These are phyloP conservation scores for Pelecanus crispus DNA, from an alignment of 2,113 vertebrate species.

Conservation along the genomic window DNA sequence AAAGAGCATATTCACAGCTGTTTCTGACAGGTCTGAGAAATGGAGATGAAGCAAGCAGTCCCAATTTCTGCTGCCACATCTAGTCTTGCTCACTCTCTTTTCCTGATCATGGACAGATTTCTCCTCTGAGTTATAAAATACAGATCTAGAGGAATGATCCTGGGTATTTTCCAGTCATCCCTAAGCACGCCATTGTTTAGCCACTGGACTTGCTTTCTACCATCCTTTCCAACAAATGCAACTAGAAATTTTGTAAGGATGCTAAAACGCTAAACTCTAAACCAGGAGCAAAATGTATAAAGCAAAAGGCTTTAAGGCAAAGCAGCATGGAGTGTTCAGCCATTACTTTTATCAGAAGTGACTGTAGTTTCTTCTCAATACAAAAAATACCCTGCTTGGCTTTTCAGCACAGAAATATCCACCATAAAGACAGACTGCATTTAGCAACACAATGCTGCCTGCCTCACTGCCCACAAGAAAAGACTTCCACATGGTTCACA, in stretches of 20 bases:
- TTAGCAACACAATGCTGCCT: not conserved
- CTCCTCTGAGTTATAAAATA: not conserved
- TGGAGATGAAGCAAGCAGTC: not conserved
- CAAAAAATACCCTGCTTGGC: not conserved
- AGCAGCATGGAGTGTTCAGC: not conserved
- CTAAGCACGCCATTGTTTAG: not conserved
- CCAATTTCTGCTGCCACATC: not conserved
- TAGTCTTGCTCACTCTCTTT: not conserved
- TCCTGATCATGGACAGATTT: not conserved
- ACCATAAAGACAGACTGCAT: not conserved
- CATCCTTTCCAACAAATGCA: not conserved
- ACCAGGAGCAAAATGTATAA: not conserved
- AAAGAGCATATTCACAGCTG: not conserved
- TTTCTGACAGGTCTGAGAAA: not conserved
- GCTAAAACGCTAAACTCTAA: not conserved
- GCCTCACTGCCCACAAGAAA: not conserved
- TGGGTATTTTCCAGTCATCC: not conserved
- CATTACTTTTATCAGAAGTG: not conserved
- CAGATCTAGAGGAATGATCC: not conserved
- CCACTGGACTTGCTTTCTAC: not conserved
- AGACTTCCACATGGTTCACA: not conserved
- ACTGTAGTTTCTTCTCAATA: not conserved
- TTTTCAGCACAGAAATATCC: not conserved
- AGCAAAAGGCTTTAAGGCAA: not conserved
- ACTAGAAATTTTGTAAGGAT: not conserved